phyloP scores from a whole-genome alignment of 2,888 invertebrate genomes.

The Chrysolina americana region DNA sequence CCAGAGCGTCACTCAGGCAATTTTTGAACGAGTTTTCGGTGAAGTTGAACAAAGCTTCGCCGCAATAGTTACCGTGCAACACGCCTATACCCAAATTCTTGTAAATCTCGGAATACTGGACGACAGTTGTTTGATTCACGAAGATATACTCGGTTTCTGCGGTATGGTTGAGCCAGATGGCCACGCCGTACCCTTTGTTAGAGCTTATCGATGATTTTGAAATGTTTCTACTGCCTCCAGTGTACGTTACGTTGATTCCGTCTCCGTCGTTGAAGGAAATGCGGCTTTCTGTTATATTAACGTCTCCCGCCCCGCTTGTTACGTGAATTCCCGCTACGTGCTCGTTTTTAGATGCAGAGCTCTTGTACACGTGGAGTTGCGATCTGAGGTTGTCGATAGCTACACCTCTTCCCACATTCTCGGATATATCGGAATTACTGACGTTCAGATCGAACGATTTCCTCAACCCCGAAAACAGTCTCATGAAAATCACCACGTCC shows the following conservation, averaged over 20 bases:
- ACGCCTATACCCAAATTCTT: slow-evolving; percentile 92
- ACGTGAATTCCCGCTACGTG: slow-evolving; percentile 94
- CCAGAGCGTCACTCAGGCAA: slow-evolving; percentile 84
- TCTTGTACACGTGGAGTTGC: slow-evolving; percentile 87
- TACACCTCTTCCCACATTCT: slow-evolving; percentile 96
- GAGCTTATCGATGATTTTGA: slow-evolving; percentile 88
- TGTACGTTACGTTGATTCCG: slow-evolving; percentile 95
- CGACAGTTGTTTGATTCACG: slow-evolving; percentile 87
- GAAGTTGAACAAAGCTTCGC: slow-evolving; percentile 88
- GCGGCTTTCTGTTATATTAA: slow-evolving; percentile 92
- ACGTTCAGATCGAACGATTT: slow-evolving; percentile 91
- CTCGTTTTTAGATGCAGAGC: slow-evolving; percentile 87
- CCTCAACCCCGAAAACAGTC: slow-evolving; percentile 82
- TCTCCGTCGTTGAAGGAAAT: slow-evolving; percentile 94
- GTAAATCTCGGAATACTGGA: slow-evolving; percentile 89
- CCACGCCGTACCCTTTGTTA: slow-evolving; percentile 90
- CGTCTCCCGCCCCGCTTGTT: slow-evolving; percentile 91
- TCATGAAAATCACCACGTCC: slow-evolving; percentile 83
- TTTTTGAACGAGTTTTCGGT: slow-evolving; percentile 91
- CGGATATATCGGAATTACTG: slow-evolving; percentile 85
- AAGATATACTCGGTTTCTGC: slow-evolving; percentile 82
- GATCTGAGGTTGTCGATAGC: slow-evolving; percentile 93
- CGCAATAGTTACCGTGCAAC: slow-evolving; percentile 94
- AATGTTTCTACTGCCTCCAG: slow-evolving; percentile 94
- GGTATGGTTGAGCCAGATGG: slow-evolving; percentile 92